Evolutionary conservation across 2,888 invertebrate species (phyloP).

Genomic region (Rhagium mordax): DNA sequence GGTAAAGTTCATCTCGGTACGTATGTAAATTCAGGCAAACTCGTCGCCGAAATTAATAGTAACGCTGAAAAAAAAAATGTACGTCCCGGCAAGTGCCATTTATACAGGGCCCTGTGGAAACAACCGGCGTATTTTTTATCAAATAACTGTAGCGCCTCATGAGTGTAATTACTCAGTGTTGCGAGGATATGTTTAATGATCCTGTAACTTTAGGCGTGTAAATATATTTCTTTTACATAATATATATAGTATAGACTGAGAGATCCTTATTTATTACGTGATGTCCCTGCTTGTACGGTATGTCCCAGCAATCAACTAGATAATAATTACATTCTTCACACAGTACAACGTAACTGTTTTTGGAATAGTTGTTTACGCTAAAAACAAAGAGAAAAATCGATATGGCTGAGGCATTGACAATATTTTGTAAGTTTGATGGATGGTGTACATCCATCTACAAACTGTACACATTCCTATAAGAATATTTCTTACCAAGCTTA

Average conservation of each 20-base stretch:
- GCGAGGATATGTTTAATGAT: constrained; percentile 21
- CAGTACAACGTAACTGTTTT: neutral
- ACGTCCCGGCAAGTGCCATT: neutral
- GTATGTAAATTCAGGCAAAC: neutral
- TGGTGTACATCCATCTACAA: no score
- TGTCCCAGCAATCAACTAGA: neutral
- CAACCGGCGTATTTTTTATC: constrained; percentile 12
- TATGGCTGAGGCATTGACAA: no score
- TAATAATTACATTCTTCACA: neutral
- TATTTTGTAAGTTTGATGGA: no score
- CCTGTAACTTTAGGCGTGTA: constrained; percentile 7
- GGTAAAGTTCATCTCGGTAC: neutral
- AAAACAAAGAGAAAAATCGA: no score
- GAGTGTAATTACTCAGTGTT: constrained; percentile 1
- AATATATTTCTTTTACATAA: constrained; percentile 11
- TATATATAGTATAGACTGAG: constrained; percentile 15
- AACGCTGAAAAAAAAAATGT: constrained; percentile 1
- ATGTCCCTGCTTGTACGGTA: neutral
- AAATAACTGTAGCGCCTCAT: constrained; percentile 5
- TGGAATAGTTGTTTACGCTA: no score
- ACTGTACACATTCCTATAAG: no score
- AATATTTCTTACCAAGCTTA: no score
- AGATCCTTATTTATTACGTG: neutral
- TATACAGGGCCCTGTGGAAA: neutral
- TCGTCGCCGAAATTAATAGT: neutral